Percentiles rank a stretch among this genome's conserved stretches.
Evolutionary conservation across 2,113 vertebrate genomes (phyloP).

Genomic region (Rhegmatorhina hoffmannsi): DNA sequence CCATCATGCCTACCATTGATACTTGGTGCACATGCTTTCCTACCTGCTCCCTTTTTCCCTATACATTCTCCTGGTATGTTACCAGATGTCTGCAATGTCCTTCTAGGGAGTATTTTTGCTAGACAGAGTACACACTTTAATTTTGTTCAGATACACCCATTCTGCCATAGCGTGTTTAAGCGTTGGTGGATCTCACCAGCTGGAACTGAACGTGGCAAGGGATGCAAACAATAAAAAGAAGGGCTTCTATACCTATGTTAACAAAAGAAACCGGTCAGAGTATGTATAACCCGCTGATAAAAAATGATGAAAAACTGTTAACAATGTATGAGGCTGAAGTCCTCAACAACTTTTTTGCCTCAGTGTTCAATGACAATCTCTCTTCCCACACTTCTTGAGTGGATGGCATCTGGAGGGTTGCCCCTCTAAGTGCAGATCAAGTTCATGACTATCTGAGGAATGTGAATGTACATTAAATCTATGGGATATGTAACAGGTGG

Average conservation of each 20-base stretch:
- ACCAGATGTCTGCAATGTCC: background rate
- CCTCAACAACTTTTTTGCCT: background rate
- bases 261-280: background rate
- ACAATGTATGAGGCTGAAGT: background rate
- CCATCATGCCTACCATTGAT: background rate
- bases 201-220: background rate
- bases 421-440: background rate
- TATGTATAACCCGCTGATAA: background rate
- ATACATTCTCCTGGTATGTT: background rate
- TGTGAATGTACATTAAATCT: background rate
- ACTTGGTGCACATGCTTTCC: rapidly evolving
- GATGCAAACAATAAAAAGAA: background rate
- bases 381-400: background rate
- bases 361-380: background rate
- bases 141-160: background rate
- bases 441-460: background rate
- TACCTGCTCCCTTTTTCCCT: rapidly evolving
- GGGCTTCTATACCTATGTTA: background rate
- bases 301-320: background rate
- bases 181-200: background rate
- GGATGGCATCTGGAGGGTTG: background rate
- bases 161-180: background rate
- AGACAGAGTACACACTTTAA: background rate
- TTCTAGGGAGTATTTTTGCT: background rate
- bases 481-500: rapidly evolving